Evolutionary conservation across 1,140 invertebrate genomes (phyloP).

Genomic region (Mycetomoellerius zeteki): DNA sequence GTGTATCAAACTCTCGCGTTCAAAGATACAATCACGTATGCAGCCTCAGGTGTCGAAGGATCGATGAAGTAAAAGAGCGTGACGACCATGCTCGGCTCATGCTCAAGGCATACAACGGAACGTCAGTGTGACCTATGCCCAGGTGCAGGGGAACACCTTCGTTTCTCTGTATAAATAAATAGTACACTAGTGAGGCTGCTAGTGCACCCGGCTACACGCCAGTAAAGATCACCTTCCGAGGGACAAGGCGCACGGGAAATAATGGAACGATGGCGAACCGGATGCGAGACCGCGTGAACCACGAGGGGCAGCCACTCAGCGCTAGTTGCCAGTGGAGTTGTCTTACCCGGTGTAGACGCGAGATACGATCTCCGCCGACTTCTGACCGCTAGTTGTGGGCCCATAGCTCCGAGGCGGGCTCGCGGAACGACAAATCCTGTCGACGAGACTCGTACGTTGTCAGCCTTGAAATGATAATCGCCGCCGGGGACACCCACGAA

Average conservation of each 20-base stretch:
- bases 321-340: conserved; percentile 72
- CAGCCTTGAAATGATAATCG: conserved; percentile 72
- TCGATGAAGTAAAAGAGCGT: conserved; percentile 72
- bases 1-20: not conserved
- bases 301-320: conserved; percentile 61
- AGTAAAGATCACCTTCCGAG: conserved; percentile 75
- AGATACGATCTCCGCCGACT: conserved; percentile 81
- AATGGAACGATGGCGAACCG: conserved; percentile 82
- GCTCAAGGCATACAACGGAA: conserved; percentile 69
- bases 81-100: conserved; percentile 55
- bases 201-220: conserved; percentile 21
- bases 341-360: conserved; percentile 76
- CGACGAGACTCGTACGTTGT: conserved; percentile 64
- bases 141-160: conserved; percentile 64
- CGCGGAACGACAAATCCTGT: conserved; percentile 70
- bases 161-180: conserved; percentile 65
- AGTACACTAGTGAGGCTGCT: conserved; percentile 23
- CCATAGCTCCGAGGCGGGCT: conserved; percentile 64
- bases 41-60: conserved; percentile 56
- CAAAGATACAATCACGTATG: conserved; percentile 9
- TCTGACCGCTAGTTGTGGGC: conserved; percentile 53
- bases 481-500: conserved; percentile 63
- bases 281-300: conserved; percentile 73
- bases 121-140: conserved; percentile 58
- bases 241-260: conserved; percentile 80